phyloP scores from a whole-genome alignment of 2,888 invertebrate genomes.

The Andrena haemorrhoa region DNA sequence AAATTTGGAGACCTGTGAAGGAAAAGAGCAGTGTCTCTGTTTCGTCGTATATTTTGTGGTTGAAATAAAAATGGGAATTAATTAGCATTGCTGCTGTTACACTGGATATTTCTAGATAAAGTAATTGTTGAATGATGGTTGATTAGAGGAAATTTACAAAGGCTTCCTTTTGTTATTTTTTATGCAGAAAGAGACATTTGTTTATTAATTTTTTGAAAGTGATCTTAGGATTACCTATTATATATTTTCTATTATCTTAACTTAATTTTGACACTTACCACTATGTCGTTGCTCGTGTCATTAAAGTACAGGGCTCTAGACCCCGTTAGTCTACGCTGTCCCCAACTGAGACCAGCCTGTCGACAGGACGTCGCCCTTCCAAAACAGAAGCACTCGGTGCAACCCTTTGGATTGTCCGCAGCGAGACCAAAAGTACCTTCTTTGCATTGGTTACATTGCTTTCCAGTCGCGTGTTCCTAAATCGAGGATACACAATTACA shows the following conservation, averaged over 20 bases:
- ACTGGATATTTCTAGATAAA: too few relatives aligned
- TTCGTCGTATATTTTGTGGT: background rate
- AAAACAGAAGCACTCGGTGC: constrained; percentile 98
- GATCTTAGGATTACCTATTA: too few relatives aligned
- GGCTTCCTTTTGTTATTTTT: too few relatives aligned
- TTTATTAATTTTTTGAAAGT: too few relatives aligned
- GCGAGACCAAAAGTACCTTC: constrained; percentile 95
- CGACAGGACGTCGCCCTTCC: constrained; percentile 92
- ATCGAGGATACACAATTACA: background rate
- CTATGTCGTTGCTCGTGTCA: constrained; percentile 79
- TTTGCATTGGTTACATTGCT: constrained; percentile 93
- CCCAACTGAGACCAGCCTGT: constrained; percentile 94
- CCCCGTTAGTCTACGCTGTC: constrained; percentile 89
- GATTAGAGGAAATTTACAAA: too few relatives aligned
- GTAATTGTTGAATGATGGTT: too few relatives aligned
- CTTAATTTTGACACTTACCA: constrained; percentile 50
- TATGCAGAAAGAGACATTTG: too few relatives aligned
- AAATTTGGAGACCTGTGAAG: constrained; percentile 77
- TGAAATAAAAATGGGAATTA: too few relatives aligned
- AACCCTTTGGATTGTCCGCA: constrained; percentile 92
- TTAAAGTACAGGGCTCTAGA: constrained; percentile 83
- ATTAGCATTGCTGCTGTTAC: too few relatives aligned
- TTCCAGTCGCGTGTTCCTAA: constrained; percentile 93
- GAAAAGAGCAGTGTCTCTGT: background rate
- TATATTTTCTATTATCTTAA: too few relatives aligned